Evolutionary conservation across 23 tunicate species (phyloP), one percentile per base, ranked within the genome.

Genomic region (Styela clava): DNA sequence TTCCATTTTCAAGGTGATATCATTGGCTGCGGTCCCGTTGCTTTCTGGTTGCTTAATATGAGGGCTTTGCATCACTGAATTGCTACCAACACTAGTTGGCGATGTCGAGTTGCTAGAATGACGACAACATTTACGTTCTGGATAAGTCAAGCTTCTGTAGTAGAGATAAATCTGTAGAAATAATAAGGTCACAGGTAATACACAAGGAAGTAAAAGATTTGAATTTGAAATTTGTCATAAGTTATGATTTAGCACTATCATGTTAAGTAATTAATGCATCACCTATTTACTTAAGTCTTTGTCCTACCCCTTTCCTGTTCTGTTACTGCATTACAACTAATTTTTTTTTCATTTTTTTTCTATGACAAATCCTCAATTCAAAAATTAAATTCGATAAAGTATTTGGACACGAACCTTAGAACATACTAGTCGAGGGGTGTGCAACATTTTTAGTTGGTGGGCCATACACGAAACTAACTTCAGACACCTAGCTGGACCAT

Each of bases 141-240:
- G 77, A 32, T 71, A 71, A 16, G 77, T 71, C 24, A 71, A 34
- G 37, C 77, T 71, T 27, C 24, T 5, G 77, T 71, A 30, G 77
- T 71, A 71, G 24, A 71, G 37, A 34, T 71, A 29, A n/a, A 32
- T 34, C 77, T 71, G 77, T 2, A 30, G 12, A 30, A 71, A 5
- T 24, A 21, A 32, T 3, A 71, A 32, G 32, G 56, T 25, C 16
- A 65, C 7, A 65, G 31, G 30, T 26, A 5, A 26, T 61, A 19
- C 20, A 61, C 64, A 61, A 19, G 64, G 21, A 21, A 19, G 19
- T 61, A 61, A 61, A 61, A 61, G 21, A 19, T 61, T 61, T 61
- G 64, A 61, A 61, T 61, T 61, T 61, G 20, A 61, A 61, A 61
- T 61, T 61, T 61, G 19, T 21, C 64, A 19, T 21, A 19, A 19